Percentiles rank a stretch among this genome's conserved stretches.
These are phyloP conservation scores for Thomomys bottae DNA, from an alignment of 2,113 vertebrate species.

Conservation along the genomic window DNA sequence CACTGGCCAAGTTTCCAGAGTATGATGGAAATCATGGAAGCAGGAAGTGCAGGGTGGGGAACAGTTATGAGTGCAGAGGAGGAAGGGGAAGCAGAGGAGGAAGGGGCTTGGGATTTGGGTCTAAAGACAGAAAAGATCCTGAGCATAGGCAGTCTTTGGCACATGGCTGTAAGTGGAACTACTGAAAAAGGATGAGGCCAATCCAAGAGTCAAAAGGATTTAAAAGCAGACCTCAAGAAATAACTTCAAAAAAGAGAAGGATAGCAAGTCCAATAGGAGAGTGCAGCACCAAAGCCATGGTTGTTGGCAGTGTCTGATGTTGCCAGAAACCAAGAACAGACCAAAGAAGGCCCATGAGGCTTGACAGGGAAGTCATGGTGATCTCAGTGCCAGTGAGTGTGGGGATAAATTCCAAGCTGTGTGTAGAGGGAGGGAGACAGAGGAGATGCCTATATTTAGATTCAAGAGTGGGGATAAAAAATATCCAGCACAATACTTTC, in stretches of 20 bases:
- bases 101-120: background rate
- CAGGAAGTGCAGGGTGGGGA: slow-evolving; percentile 9
- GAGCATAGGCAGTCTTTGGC: background rate
- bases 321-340: background rate
- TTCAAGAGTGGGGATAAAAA: slow-evolving; percentile 21
- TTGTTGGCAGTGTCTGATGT: background rate
- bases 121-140: background rate
- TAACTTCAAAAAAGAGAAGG: background rate
- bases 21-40: slow-evolving; percentile 11
- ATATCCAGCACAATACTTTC: background rate
- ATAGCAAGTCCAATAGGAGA: background rate
- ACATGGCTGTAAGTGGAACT: background rate
- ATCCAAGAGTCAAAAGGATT: background rate
- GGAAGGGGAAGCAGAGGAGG: background rate
- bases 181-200: background rate
- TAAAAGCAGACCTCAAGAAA: background rate
- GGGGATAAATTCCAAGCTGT: background rate
- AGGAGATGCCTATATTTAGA: slow-evolving; percentile 1
- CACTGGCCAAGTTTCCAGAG: slow-evolving; percentile 25
- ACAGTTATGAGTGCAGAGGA: background rate
- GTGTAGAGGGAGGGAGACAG: background rate
- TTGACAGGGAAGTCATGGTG: background rate
- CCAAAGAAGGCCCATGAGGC: background rate
- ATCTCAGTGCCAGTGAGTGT: background rate
- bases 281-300: background rate